Base-by-base conservation (phyloP, 2,797 vertebrate genomes). In the Otolemur crassicaudatus region DNA sequence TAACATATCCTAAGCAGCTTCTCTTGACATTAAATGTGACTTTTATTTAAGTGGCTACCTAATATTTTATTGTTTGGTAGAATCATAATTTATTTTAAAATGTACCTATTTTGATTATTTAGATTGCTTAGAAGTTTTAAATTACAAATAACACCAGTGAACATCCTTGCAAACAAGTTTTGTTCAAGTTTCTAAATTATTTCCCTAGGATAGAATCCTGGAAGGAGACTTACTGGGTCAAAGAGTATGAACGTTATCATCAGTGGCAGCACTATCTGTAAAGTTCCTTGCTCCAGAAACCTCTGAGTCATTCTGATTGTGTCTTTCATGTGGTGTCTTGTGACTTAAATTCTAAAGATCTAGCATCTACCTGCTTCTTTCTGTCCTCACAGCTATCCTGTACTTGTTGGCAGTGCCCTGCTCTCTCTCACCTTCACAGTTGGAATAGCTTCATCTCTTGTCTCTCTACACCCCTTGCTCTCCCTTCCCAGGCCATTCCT, bases 11-110 rank as follows among this genome's bases (percentile, higher is more conserved):
- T 77, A 86, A 94, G 56, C 65, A 94, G 34, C 63, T 95, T 82
- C 80, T 93, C 60, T 63, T 91, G 43, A 92, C 46, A 87, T 94
- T 80, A 95, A 75, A 65, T 72, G 25, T 56, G 43, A 56, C 25
- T 94, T 96, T 91, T 77, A 91, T 96, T 91, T 77, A 91, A 93
- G 60, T 27, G 58, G 27, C 25, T 25, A 56, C 43, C 12, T 89
- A 46, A 37, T 75, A 49, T 58, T 58, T 63, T n/a, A 72, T 73
- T 61, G 5, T 80, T 61, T 67, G 46, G 3, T 27, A 80, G 2
- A 76, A 53, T 65, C 49, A 34, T 91, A 58, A 63, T 65, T 77
- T 72, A 87, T 81, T 73, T 88, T 12, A 25, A 75, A 79, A 29
- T 79, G 37, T 14, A 81, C 20, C 37, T 81, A 5, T 85, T 53